Evolutionary conservation across 2,888 invertebrate genomes (phyloP).

Genomic region (Drosophila robusta): DNA sequence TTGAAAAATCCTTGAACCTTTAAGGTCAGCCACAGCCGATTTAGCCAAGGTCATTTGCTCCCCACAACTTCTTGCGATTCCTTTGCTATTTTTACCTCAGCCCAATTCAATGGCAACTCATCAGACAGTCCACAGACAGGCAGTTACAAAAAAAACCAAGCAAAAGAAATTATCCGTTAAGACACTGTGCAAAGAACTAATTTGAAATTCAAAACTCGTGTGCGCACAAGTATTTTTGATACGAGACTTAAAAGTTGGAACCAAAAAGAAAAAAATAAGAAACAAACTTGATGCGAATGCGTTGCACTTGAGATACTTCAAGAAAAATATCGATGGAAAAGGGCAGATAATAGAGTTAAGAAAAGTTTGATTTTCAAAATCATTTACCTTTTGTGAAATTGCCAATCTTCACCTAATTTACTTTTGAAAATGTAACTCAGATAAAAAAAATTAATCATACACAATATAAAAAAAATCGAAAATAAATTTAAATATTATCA

Average conservation of each 20-base stretch:
- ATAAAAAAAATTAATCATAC: too few species aligned
- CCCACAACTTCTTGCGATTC: not conserved
- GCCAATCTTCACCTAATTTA: too few species aligned
- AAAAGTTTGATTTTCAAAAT: not conserved
- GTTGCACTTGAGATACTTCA: not conserved
- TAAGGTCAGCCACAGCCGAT: slow-evolving; percentile 19
- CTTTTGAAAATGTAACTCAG: too few species aligned
- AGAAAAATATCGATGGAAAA: not conserved
- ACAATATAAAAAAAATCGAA: too few species aligned
- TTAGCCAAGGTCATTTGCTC: slow-evolving; percentile 48
- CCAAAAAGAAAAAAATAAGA: not conserved
- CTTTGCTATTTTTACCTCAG: slow-evolving; percentile 5
- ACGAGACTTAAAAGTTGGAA: slow-evolving; percentile 10
- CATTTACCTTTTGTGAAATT: not conserved
- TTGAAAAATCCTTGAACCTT: slow-evolving; percentile 43
- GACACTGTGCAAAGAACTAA: slow-evolving; percentile 16
- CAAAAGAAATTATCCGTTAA: slow-evolving; percentile 11
- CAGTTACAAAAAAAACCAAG: not conserved
- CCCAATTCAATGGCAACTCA: slow-evolving; percentile 20
- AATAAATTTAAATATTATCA: too few species aligned
- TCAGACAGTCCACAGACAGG: slow-evolving; percentile 32
- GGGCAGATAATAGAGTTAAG: not conserved
- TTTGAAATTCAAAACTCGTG: slow-evolving; percentile 41
- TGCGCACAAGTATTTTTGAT: not conserved
- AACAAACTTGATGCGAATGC: not conserved